Evolutionary conservation across 2,888 invertebrate genomes (phyloP).

Genomic region (Notodonta ziczac): DNA sequence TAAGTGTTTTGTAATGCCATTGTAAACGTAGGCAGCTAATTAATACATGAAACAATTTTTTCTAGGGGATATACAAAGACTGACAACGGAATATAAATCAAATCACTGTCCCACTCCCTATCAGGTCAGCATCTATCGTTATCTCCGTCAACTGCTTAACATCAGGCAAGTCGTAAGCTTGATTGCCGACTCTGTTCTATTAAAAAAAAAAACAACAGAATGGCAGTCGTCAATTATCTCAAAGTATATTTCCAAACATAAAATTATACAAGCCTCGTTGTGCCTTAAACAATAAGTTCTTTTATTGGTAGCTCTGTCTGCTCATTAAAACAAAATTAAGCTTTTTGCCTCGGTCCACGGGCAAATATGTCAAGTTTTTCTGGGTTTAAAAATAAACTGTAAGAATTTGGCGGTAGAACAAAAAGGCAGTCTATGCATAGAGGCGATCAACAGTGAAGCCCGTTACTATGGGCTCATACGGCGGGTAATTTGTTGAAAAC

Average conservation of each 20-base stretch:
- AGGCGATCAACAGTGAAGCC: not conserved
- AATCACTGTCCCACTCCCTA: too few relatives aligned
- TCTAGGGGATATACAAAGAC: too few relatives aligned
- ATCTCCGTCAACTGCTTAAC: too few relatives aligned
- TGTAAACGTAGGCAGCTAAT: too few relatives aligned
- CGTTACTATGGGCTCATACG: not conserved
- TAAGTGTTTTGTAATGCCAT: too few relatives aligned
- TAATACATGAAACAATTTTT: too few relatives aligned
- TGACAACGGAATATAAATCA: too few relatives aligned
- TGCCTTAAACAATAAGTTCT: not conserved
- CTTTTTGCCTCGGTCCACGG: not conserved
- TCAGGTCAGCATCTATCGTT: too few relatives aligned
- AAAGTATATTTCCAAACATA: not conserved
- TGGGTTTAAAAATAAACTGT: not conserved
- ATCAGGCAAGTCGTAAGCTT: too few relatives aligned
- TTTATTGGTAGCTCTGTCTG: not conserved
- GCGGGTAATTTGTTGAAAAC: not conserved
- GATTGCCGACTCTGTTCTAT: too few relatives aligned
- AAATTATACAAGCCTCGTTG: not conserved
- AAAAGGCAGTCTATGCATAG: not conserved
- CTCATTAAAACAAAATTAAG: conserved; percentile 2
- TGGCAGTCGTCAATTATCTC: not conserved
- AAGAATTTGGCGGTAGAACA: not conserved
- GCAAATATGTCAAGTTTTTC: not conserved
- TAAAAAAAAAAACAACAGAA: too few relatives aligned